These are phyloP conservation scores for Tyto alba DNA, from an alignment of 2,113 vertebrate species.

Conservation along the genomic window DNA sequence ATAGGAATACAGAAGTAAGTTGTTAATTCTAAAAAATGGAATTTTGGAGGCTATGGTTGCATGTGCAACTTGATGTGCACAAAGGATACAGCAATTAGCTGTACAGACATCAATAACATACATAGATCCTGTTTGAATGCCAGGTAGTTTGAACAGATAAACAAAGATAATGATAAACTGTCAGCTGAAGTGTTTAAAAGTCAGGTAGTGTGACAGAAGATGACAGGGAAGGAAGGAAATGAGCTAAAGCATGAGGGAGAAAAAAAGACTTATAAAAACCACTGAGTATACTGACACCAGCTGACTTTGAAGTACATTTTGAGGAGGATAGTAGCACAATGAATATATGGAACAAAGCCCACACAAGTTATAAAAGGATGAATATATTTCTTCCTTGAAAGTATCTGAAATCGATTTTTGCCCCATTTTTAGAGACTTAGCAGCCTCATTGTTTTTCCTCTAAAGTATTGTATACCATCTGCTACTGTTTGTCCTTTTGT, in stretches of 20 bases:
- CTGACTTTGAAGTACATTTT: background rate
- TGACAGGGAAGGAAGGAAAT: background rate
- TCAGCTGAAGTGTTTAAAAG: background rate
- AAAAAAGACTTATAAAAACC: background rate
- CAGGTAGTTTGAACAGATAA: slow-evolving; percentile 1
- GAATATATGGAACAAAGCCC: background rate
- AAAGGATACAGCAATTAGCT: background rate
- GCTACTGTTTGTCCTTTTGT: background rate
- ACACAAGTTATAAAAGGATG: background rate
- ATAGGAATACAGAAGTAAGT: background rate
- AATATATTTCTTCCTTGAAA: background rate
- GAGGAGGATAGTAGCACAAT: background rate
- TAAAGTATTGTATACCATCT: background rate
- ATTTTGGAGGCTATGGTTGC: background rate
- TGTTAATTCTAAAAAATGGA: background rate
- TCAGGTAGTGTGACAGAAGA: background rate
- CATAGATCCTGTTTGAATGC: background rate
- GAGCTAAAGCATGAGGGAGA: background rate
- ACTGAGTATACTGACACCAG: background rate
- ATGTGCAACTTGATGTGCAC: background rate
- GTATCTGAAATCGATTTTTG: background rate
- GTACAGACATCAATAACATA: background rate
- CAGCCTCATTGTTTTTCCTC: background rate
- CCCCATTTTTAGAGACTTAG: background rate
- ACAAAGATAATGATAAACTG: slow-evolving; percentile 12